Percentiles rank a stretch among this genome's conserved stretches.
phyloP scores from a whole-genome alignment of 2,113 vertebrate genomes.

The Rhegmatorhina hoffmannsi region DNA sequence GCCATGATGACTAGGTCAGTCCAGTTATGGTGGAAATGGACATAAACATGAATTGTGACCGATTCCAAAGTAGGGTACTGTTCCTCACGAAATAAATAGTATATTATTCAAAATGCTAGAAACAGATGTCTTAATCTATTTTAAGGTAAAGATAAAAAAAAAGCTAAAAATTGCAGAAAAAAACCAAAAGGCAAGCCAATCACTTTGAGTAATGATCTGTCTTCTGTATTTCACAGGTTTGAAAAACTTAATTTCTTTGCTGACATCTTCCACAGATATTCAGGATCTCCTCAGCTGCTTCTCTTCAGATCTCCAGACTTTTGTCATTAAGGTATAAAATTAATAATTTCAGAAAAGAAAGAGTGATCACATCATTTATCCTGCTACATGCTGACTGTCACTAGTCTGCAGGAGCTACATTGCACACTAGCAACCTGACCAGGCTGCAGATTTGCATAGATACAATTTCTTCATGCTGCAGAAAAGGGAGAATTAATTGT shows the following conservation, averaged over 20 bases:
- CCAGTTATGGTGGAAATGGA: not conserved
- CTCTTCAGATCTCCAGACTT: constrained; percentile 69
- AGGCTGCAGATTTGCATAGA: constrained; percentile 50
- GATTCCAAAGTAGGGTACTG: not conserved
- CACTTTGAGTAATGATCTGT: not conserved
- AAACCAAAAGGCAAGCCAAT: not conserved
- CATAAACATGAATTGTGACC: not conserved
- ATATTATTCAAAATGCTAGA: not conserved
- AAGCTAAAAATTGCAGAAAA: not conserved
- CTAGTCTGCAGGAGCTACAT: not conserved
- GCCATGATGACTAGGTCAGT: not conserved
- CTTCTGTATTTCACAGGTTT: constrained; percentile 56
- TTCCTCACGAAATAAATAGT: not conserved
- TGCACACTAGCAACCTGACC: not conserved
- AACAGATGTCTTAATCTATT: not conserved
- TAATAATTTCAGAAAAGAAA: not conserved
- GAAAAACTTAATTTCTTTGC: constrained; percentile 62
- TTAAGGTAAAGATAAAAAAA: not conserved
- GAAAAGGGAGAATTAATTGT: constrained; percentile 15
- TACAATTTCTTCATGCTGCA: not conserved
- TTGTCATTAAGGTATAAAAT: constrained; percentile 73
- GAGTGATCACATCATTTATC: not conserved
- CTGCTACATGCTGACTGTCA: not conserved
- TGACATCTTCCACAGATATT: constrained; percentile 65
- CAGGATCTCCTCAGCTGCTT: constrained; percentile 64